Evolutionary conservation across 2,888 invertebrate species (phyloP), one percentile per base, ranked within the genome.

Genomic region (Agriotes lineatus): DNA sequence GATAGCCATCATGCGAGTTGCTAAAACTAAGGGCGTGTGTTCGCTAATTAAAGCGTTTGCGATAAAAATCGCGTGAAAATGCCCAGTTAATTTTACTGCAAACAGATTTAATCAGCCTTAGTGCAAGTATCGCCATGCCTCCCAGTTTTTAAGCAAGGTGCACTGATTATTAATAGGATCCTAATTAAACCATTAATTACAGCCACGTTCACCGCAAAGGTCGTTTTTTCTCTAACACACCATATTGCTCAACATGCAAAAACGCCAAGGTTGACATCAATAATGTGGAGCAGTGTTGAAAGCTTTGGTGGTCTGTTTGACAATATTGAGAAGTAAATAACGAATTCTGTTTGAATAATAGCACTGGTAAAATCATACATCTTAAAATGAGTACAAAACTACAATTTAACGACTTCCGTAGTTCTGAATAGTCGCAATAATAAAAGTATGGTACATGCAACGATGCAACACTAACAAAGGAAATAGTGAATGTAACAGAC

Each of bases 221-320:
- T 33, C 52, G 52, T 33, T 52, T 33, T 35, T 18, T 35, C 10
- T 10, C 19, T 9, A 30, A 18, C 33, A 30, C n/a, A 2, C 2
- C 0, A 9, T 52, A 18, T 52, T 52, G 19, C 52, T 52, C 33
- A 52, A 52, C 52, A 2, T 18, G 10, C 16, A 52, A 52, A 52
- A 52, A 52, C 10, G 5, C 6, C 52, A 52, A 52, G 52, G 52
- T n/a, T 33, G 12, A 2, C 25, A 2, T 16, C 30, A 12, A 30
- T 50, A 52, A 52, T 52, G 18, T 52, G 33, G 52, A 16, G 19
- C 52, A 52, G 33, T 33, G 16, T 19, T 52, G 52, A 52, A 52
- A 52, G 52, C 9, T 33, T 52, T 33, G 10, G 20, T 25, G 18
- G 22, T n/a, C n/a, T n/a, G n/a, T n/a, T n/a, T n/a, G n/a, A n/a